Percentiles rank a stretch among this genome's conserved stretches.
phyloP scores from a whole-genome alignment of 2,797 vertebrate species.

The Enteromius argenteus region DNA sequence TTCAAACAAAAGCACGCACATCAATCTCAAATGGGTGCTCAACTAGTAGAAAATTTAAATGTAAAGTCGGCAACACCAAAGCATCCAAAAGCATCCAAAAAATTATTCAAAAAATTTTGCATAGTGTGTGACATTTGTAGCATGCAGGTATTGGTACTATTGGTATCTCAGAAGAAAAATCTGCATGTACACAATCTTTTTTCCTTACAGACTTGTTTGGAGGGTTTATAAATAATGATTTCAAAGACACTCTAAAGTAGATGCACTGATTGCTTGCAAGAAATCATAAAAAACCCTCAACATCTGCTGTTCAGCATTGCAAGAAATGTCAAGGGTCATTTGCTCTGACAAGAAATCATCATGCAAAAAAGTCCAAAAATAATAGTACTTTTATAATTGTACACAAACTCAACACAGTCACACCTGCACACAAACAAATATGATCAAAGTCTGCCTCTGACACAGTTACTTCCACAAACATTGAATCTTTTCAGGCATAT shows the following conservation, averaged over 20 bases:
- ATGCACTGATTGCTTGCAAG: not conserved
- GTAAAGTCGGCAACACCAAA: too few species aligned
- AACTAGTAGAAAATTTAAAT: too few species aligned
- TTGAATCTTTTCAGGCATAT: not conserved
- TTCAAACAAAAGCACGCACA: too few species aligned
- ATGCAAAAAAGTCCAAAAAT: not conserved
- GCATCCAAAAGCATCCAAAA: too few species aligned
- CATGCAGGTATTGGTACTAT: not conserved
- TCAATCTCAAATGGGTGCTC: too few species aligned
- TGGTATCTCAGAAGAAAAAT: not conserved
- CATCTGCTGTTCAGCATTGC: not conserved
- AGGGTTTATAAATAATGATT: not conserved
- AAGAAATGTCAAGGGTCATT: slow-evolving; percentile 17
- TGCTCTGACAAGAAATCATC: not conserved
- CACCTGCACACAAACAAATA: not conserved
- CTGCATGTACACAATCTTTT: not conserved
- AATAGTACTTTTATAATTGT: not conserved
- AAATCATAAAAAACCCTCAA: not conserved
- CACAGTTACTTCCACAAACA: slow-evolving; percentile 10
- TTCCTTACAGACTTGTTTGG: not conserved
- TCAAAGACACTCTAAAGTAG: not conserved
- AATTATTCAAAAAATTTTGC: too few species aligned
- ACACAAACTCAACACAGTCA: not conserved
- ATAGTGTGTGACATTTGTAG: too few species aligned
- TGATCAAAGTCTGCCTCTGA: not conserved